Percentiles rank a stretch among this genome's conserved stretches.
These are phyloP conservation scores for Aurelia sp. DNA, from an alignment of 30 jellyfish, hydroid and myxozoan genomes.

Conservation along the genomic window DNA sequence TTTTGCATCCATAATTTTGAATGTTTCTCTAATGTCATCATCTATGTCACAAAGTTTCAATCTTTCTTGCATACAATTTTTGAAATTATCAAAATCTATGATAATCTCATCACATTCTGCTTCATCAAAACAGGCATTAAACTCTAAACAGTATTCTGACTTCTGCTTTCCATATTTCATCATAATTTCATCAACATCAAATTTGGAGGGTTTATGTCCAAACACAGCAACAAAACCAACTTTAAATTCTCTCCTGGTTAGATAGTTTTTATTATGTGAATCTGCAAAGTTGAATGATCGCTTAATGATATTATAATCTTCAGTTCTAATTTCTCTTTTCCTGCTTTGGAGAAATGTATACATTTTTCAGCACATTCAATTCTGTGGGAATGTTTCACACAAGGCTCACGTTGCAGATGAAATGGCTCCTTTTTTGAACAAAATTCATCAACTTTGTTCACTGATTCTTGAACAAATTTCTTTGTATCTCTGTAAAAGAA, in stretches of 20 bases:
- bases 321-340: background rate
- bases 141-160: background rate
- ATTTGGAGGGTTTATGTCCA: conserved; percentile 78
- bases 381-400: too few species aligned
- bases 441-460: too few species aligned
- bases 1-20: conserved; percentile 70
- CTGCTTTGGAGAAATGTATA: background rate
- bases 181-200: conserved; percentile 47
- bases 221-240: conserved; percentile 53
- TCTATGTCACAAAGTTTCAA: conserved; percentile 30
- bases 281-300: conserved; percentile 70
- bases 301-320: conserved; percentile 24
- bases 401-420: too few species aligned
- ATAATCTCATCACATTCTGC: background rate
- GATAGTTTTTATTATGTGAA: conserved; percentile 41
- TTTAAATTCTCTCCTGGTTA: conserved; percentile 64
- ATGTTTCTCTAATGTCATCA: conserved; percentile 77
- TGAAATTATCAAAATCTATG: conserved; percentile 34
- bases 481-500: too few species aligned
- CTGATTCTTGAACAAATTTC: too few species aligned
- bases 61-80: conserved; percentile 7
- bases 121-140: too few species aligned
- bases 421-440: too few species aligned
- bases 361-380: background rate
- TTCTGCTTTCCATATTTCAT: conserved; percentile 28